These are phyloP conservation scores for Gopherus flavomarginatus DNA, from an alignment of 2,113 vertebrate genomes.

Conservation along the genomic window DNA sequence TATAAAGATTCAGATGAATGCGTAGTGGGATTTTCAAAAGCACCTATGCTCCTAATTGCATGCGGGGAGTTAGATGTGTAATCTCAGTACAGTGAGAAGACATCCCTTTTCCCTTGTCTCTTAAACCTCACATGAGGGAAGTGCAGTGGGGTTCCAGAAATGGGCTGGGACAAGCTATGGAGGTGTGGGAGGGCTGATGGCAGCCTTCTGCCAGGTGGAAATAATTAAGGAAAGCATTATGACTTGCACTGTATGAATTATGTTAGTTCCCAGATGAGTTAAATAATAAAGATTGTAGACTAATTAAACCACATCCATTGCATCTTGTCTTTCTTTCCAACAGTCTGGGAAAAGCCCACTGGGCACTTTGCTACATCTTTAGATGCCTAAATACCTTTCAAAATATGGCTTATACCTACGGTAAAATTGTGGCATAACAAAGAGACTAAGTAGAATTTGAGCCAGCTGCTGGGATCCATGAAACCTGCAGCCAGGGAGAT, in stretches of 20 bases:
- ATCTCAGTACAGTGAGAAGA: not conserved
- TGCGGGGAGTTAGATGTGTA: not conserved
- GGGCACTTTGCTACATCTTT: not conserved
- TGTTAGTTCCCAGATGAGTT: not conserved
- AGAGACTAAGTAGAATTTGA: not conserved
- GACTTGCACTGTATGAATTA: not conserved
- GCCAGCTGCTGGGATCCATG: not conserved
- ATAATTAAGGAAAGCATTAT: not conserved
- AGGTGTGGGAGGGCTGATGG: not conserved
- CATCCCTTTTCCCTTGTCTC: not conserved
- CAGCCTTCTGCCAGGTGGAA: not conserved
- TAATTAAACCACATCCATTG: too few relatives aligned
- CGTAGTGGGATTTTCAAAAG: not conserved
- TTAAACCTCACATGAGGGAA: not conserved
- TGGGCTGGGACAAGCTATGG: not conserved
- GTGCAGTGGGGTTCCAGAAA: not conserved
- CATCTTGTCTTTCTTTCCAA: not conserved
- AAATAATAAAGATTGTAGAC: not conserved
- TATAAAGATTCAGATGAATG: accelerated
- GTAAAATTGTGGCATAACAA: too few relatives aligned
- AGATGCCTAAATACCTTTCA: not conserved
- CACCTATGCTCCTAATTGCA: not conserved
- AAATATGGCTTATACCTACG: too few relatives aligned
- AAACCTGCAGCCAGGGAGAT: not conserved
- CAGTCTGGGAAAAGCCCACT: not conserved